Evolutionary conservation across 2,888 invertebrate genomes (phyloP).

Genomic region (Slavum lentiscoides): DNA sequence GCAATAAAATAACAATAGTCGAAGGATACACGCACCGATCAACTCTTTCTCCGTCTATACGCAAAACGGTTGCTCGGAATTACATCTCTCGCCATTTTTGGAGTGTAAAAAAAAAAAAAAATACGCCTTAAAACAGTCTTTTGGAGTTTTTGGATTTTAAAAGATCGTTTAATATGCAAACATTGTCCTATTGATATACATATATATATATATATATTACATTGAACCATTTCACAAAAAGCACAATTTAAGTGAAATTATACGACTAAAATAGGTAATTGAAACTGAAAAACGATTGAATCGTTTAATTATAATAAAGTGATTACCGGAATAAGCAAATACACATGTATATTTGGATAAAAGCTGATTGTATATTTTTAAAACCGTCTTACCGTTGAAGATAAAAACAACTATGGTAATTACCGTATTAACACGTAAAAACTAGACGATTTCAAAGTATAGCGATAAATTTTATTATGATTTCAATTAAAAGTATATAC

Average conservation of each 20-base stretch:
- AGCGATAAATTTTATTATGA: too few relatives aligned
- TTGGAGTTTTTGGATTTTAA: constrained; percentile 1
- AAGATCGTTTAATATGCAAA: background rate
- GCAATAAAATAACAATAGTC: constrained; percentile 53
- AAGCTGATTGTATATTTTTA: too few relatives aligned
- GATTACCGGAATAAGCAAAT: background rate
- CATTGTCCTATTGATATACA: background rate
- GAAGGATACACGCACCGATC: constrained; percentile 39
- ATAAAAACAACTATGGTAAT: too few relatives aligned
- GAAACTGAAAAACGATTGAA: background rate
- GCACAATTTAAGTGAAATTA: background rate
- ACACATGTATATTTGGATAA: too few relatives aligned
- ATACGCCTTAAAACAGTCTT: constrained; percentile 2
- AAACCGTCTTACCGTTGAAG: too few relatives aligned
- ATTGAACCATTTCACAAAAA: background rate
- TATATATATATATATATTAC: too few relatives aligned
- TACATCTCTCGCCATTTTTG: constrained; percentile 23
- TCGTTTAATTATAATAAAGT: background rate
- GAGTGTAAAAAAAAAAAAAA: constrained; percentile 5
- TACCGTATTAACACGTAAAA: too few relatives aligned
- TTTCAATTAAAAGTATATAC: too few relatives aligned
- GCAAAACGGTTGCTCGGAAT: constrained; percentile 34
- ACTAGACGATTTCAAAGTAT: too few relatives aligned
- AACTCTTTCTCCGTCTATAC: constrained; percentile 30
- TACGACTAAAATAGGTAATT: background rate